Evolutionary conservation across 2,797 vertebrate genomes (phyloP), one percentile per base, ranked within the genome.

Genomic region (Channallabes apus): DNA sequence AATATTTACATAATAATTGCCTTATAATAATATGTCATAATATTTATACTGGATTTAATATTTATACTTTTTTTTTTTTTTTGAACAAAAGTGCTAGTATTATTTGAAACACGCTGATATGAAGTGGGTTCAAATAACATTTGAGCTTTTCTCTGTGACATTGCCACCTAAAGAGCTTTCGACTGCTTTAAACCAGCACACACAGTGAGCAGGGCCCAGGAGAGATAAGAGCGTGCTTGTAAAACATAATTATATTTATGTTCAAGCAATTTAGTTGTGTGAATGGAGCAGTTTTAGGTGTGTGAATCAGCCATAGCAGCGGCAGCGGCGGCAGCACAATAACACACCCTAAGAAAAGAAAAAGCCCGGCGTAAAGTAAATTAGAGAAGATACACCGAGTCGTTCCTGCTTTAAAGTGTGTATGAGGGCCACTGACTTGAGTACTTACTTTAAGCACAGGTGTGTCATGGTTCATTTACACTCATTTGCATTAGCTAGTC

Each of bases 241-340:
- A 94, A 93, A 95, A 94, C 93, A 94, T 94, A 94, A 94, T 94
- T 95, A 94, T 94, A 92, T 95, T 94, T 91, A 92, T 86, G 84
- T 88, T 93, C 69, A 86, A 87, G 90, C 90, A 88, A 87, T 91
- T 90, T 87, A 87, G 35, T 91, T 87, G 80, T 71, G 88, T 94
- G 93, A 95, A 94, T 92, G 91, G 91, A 93, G 91, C 87, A 71
- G 91, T 92, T 91, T 94, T 93, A 94, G 95, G 94, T 94, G 93
- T 93, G 93, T 86, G 93, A 94, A 94, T 93, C 92, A 93, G 92
- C 93, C 93, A 91, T 89, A 88, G 90, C 32, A 72, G 58, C 56
- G 24, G 51, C 67, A 35, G 67, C 11, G 2, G 35, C 41, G 29
- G 72, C 46, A 27, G 7, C 67, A 69, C 54, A 77, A 35, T 58